Conservation (phyloP, 2,888 invertebrate genomes). For the Priapulus caudatus region DNA sequence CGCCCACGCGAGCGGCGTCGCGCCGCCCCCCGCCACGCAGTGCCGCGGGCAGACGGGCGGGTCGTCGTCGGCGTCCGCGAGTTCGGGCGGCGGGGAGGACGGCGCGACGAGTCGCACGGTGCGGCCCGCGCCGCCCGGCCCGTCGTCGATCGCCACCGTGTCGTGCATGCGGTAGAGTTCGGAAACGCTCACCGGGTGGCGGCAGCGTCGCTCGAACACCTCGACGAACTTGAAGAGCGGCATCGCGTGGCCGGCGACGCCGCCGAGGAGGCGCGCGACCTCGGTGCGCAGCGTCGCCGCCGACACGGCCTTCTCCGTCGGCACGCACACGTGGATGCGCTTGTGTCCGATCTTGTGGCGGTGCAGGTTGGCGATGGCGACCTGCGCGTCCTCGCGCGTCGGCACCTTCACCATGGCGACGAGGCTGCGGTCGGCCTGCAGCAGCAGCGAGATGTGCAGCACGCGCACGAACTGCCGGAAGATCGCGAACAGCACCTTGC, state of each 20-base stretch:
- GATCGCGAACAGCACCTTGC: constrained; percentile 48
- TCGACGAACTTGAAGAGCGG: constrained; percentile 70
- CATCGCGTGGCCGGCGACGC: constrained; percentile 59
- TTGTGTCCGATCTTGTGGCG: constrained; percentile 67
- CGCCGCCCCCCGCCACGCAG: constrained; percentile 45
- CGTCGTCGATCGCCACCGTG: constrained; percentile 33
- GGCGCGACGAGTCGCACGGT: constrained; percentile 28
- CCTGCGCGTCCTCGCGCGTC: constrained; percentile 51
- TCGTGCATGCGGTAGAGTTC: constrained; percentile 38
- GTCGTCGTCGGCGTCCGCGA: constrained; percentile 12
- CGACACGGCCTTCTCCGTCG: constrained; percentile 14
- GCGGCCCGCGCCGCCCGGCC: constrained; percentile 33
- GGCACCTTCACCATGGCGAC: constrained; percentile 59
- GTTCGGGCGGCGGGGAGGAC: constrained; percentile 14
- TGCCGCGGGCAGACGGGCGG: constrained; percentile 37
- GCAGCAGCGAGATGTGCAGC: constrained; percentile 48
- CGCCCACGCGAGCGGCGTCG: constrained; percentile 65
- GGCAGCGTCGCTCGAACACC: constrained; percentile 54
- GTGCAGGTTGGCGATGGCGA: constrained; percentile 67
- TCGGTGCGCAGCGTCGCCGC: constrained; percentile 44
- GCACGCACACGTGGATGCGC: constrained; percentile 57
- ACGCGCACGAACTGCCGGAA: constrained; percentile 55
- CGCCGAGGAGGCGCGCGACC: constrained; percentile 57
- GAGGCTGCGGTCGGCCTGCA: constrained; percentile 54
- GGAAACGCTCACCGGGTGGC: constrained; percentile 35